Percentiles rank a stretch among this genome's conserved stretches.
Conservation (phyloP, 2,888 invertebrate genomes). For the Eueremaeus valkanovi region DNA sequence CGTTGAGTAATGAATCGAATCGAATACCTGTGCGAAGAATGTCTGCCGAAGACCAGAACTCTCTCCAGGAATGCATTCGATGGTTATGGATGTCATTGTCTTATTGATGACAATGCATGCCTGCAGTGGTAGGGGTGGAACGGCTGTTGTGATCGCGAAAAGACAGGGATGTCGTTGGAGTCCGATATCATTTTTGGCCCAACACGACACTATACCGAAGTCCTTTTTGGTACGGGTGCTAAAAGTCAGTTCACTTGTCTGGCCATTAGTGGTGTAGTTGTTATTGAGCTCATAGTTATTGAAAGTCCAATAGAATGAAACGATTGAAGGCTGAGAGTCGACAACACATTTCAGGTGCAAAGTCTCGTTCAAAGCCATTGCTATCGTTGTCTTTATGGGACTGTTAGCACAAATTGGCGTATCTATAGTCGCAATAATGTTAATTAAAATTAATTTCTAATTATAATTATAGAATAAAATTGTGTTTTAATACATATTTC, state of each 20-base stretch:
- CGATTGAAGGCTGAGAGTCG: conserved; percentile 17
- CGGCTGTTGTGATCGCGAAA: conserved; percentile 27
- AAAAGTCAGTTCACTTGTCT: conserved; percentile 28
- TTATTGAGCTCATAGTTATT: conserved; percentile 2
- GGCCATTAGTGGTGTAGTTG: conserved; percentile 3
- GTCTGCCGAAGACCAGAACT: conserved; percentile 31
- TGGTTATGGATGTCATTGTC: conserved; percentile 35
- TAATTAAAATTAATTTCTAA: too few relatives aligned
- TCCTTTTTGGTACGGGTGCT: neutral
- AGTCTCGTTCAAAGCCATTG: conserved; percentile 36
- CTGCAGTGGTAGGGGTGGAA: conserved; percentile 32
- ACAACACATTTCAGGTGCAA: conserved; percentile 16
- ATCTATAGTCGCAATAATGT: too few relatives aligned
- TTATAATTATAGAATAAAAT: too few relatives aligned
- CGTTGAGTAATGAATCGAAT: neutral
- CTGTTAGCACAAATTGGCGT: conserved; percentile 10
- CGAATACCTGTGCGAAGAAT: conserved; percentile 33
- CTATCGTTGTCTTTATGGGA: neutral
- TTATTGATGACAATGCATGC: conserved; percentile 37
- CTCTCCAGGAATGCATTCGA: conserved; percentile 39
- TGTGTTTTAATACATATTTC: too few relatives aligned
- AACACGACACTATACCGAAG: conserved; percentile 35
- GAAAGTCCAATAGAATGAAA: conserved; percentile 38
- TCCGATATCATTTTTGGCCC: conserved; percentile 36
- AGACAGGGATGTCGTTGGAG: conserved; percentile 38